Conservation (phyloP, 2,797 vertebrate species). For the Morus bassanus region DNA sequence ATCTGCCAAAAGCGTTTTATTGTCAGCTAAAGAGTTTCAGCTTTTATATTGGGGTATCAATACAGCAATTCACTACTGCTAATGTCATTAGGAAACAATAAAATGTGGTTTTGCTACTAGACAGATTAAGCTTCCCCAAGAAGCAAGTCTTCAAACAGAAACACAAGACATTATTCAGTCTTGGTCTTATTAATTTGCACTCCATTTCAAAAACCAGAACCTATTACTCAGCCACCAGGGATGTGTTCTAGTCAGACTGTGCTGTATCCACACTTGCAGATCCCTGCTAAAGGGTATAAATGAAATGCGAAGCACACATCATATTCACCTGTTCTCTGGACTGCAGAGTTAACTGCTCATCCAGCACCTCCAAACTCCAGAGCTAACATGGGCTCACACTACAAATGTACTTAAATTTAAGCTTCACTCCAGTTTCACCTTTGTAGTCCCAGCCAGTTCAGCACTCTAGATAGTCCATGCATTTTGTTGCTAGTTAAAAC, state of each 20-base stretch:
- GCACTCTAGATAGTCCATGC: not conserved
- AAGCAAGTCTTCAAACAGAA: not conserved
- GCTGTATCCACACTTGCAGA: not conserved
- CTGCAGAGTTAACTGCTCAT: not conserved
- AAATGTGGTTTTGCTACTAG: not conserved
- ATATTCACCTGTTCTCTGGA: not conserved
- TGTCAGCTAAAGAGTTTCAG: not conserved
- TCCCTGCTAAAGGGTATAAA: not conserved
- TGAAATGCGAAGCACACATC: not conserved
- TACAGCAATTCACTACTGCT: not conserved
- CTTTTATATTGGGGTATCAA: not conserved
- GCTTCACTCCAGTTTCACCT: not conserved
- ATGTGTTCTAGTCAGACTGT: not conserved
- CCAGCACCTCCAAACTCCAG: not conserved
- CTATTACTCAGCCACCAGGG: not conserved
- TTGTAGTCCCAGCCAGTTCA: not conserved
- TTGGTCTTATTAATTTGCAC: not conserved
- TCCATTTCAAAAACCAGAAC: not conserved
- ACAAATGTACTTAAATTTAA: not conserved
- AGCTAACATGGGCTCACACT: not conserved
- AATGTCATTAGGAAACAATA: not conserved
- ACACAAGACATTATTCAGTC: not conserved
- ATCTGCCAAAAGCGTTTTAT: not conserved
- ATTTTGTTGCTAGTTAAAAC: not conserved
- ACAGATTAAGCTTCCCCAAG: not conserved